Evolutionary conservation across 2,797 vertebrate genomes (phyloP), one percentile per base, ranked within the genome.

Genomic region (Sebastes itinus): DNA sequence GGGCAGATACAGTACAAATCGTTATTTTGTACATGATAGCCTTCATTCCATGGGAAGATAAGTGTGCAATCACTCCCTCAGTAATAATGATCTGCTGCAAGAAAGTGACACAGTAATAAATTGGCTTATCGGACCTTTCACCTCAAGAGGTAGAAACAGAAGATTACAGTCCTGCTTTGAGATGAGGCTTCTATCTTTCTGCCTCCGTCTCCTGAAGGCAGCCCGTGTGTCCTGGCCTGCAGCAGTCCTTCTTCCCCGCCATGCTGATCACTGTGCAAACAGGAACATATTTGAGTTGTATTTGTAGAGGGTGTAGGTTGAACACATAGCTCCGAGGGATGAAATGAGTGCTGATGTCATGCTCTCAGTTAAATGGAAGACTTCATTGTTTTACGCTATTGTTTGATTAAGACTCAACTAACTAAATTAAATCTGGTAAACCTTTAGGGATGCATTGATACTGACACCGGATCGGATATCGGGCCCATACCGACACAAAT

Each of bases 261-360:
- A 4, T 12, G 30, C 69, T 20, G 38, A 72, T 86, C 28, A 2
- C 77, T 80, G 82, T 77, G 70, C 75, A 90, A 90, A 87, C 85
- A 90, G 42, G 20, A 71, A 52, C 80, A 88, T 88, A 58, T 86
- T 84, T 83, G 27, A 46, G 81, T 88, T 88, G 79, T 84, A 74
- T 93, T 92, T 92, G 83, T 66, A 18, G 63, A 91, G 33, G 69
- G 63, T n/a, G 70, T 42, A 55, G 73, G 61, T 64, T 16, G 4
- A 65, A 72, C 56, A 27, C 58, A 6, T 32, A 55, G 83, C 91
- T 92, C 68, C 92, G 32, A 87, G 72, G 88, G 59, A 77, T 64
- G 9, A 72, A 66, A 83, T 71, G 65, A 79, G 4, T 7, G 35
- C 63, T 78, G 38, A n/a, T 77, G 56, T 61, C 75, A 73, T 2